Evolutionary conservation across 2,888 invertebrate genomes (phyloP), one percentile per base, ranked within the genome.

Genomic region (Caenorhabditis doughertyi): DNA sequence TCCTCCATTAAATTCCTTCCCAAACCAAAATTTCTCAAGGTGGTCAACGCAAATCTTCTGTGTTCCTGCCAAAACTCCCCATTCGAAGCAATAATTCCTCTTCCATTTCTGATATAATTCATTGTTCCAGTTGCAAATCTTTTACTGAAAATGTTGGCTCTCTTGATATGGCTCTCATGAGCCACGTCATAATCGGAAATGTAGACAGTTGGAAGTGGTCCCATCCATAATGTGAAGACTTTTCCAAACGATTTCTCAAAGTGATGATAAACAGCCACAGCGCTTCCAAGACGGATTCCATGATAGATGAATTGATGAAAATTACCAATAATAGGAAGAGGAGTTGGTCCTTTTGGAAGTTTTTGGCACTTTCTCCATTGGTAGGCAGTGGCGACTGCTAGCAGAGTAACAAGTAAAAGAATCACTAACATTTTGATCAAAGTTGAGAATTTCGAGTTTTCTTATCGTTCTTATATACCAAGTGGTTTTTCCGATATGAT

Each of bases 141-240:
- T 3, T 58, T 64, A 42, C 76, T 71, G 53, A 72, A 81, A 35
- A 65, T n/a, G 62, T 72, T 62, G 9, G 71, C 55, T 29, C 71
- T 51, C 47, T 83, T 83, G 39, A 83, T 64, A 42, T 71, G 71
- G 13, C 68, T 68, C 53, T 85, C 84, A 44, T 84, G 74, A 11
- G 85, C 85, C 18, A 83, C 23, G n/a, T 85, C 72, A 25, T 77
- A 72, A 39, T 79, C 76, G 25, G 70, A 49, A 44, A 86, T 85
- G 74, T 84, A 77, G 23, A 86, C 84, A 7, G 79, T 68, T 2
- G 86, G 79, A 0, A 80, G 25, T 4, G 82, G 84, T 9, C 86
- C 86, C 49, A 86, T 60, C 86, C 86, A 86, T 9, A 86, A 23
- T 9, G 86, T 84, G 68, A 79, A 85, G 21, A 85, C 81, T 47